These are phyloP conservation scores for Pachyuromys duprasi DNA, from an alignment of 2,797 vertebrate species.

Conservation along the genomic window DNA sequence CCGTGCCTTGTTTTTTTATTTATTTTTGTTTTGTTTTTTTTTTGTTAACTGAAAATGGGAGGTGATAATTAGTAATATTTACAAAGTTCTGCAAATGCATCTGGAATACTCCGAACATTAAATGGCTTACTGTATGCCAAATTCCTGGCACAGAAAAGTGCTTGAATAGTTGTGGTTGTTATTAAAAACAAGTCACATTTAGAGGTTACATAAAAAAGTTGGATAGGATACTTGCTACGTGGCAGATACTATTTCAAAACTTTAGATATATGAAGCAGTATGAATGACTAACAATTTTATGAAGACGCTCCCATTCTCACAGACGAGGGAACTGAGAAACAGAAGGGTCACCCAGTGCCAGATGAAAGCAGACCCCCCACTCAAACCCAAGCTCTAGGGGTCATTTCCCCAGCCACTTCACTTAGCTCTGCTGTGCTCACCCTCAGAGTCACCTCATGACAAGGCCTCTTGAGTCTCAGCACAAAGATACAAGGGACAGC, in stretches of 20 bases:
- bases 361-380: background rate
- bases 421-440: background rate
- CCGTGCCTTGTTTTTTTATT: background rate
- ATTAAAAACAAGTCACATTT: slow-evolving; percentile 11
- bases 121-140: slow-evolving; percentile 6
- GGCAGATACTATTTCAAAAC: background rate
- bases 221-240: background rate
- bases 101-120: slow-evolving; percentile 16
- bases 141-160: background rate
- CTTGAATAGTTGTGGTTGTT: background rate
- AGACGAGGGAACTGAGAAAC: background rate
- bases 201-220: background rate
- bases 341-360: background rate
- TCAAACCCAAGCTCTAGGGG: background rate
- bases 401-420: background rate
- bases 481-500: background rate
- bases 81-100: background rate
- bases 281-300: background rate
- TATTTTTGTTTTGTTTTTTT: background rate
- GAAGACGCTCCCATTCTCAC: background rate
- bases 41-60: slow-evolving; percentile 22
- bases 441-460: background rate
- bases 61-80: background rate
- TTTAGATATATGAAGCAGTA: background rate
- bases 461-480: background rate